phyloP scores from a whole-genome alignment of 2,797 vertebrate species.

The Chromobotia macracanthus region DNA sequence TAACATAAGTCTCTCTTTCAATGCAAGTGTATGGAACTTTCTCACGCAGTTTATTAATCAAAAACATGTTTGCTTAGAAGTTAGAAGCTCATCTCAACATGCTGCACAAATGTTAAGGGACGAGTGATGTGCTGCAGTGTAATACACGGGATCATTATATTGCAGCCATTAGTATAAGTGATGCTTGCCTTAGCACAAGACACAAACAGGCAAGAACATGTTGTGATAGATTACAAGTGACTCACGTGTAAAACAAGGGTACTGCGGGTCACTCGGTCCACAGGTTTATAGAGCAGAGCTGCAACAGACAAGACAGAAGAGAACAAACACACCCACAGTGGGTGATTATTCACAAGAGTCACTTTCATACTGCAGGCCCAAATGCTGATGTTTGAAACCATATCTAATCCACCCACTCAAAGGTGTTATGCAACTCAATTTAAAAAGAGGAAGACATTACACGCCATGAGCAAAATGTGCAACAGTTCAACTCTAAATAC shows the following conservation, averaged over 20 bases:
- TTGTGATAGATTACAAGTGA: conserved; percentile 52
- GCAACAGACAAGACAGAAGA: conserved; percentile 16
- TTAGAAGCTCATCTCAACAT: neutral
- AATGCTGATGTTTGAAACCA: conserved; percentile 35
- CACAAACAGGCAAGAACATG: neutral
- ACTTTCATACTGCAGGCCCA: conserved; percentile 15
- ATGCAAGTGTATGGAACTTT: neutral
- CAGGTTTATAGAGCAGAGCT: conserved; percentile 96
- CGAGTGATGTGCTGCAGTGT: neutral
- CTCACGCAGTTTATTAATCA: no score
- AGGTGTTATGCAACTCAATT: conserved; percentile 16
- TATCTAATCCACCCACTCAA: conserved; percentile 42
- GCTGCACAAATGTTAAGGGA: neutral
- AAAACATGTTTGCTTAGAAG: neutral
- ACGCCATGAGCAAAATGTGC: conserved; percentile 11
- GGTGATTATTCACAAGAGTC: conserved; percentile 44
- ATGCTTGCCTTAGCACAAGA: neutral
- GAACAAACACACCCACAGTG: conserved; percentile 30
- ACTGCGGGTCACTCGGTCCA: conserved; percentile 96
- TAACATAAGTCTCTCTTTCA: neutral
- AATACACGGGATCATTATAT: neutral
- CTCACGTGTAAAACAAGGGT: conserved; percentile 96
- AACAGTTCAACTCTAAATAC: conserved; percentile 15
- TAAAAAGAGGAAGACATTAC: conserved; percentile 3
- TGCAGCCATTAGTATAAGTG: neutral